Percentiles rank a stretch among this genome's conserved stretches.
Conservation (phyloP, 1,140 invertebrate genomes). For the Heliconius nattereri region DNA sequence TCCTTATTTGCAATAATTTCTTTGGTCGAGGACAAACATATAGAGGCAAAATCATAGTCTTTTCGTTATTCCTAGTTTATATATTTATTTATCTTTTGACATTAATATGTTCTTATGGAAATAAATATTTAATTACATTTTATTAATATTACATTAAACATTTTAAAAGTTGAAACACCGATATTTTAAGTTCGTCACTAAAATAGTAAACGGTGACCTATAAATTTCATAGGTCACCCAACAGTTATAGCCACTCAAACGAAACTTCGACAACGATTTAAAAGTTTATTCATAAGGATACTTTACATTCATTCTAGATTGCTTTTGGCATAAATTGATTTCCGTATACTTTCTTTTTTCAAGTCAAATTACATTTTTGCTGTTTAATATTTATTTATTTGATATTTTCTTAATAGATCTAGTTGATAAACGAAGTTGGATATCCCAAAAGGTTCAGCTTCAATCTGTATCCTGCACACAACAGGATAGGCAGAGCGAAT, state of each 20-base stretch:
- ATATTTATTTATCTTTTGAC: not conserved
- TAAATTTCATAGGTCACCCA: conserved; percentile 10
- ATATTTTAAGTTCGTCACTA: not conserved
- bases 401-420: too few species aligned
- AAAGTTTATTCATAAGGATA: not conserved
- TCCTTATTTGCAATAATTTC: not conserved
- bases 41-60: not conserved
- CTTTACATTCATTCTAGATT: not conserved
- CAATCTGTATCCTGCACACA: too few species aligned
- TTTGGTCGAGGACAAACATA: not conserved
- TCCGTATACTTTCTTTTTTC: too few species aligned
- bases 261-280: not conserved
- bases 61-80: not conserved
- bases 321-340: too few species aligned
- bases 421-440: too few species aligned
- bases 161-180: not conserved
- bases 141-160: not conserved
- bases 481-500: too few species aligned
- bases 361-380: too few species aligned
- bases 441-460: too few species aligned
- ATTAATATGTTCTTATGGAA: not conserved
- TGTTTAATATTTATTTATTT: not conserved
- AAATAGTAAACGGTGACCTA: conserved; percentile 10
- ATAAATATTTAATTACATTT: not conserved
- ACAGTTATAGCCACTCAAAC: not conserved